Evolutionary conservation across 2,113 vertebrate genomes (phyloP), one percentile per base, ranked within the genome.

Genomic region (Oceanites oceanicus): DNA sequence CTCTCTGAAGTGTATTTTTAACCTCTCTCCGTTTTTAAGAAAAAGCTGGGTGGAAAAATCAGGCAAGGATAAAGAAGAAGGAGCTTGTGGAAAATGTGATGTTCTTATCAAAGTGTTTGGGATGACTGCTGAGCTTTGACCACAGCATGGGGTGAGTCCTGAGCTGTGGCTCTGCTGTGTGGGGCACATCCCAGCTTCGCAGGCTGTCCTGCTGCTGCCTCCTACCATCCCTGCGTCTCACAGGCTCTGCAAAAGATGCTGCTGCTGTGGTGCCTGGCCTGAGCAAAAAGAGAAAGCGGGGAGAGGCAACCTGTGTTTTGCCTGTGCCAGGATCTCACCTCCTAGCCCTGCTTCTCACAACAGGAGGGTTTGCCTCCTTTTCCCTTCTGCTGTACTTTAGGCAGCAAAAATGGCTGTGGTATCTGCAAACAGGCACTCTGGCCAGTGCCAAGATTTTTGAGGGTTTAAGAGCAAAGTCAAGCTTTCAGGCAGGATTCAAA

Each of bases 241-340:
- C 13, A 40, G 40, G 4, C 14, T 61, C 58, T 77, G 32, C 11
- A 52, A 81, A 77, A 56, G 23, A 40, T 47, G 68, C 13, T 70
- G 38, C 27, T 85, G 36, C 32, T 1, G 4, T 3, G 5, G 3
- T 27, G 8, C 11, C 29, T 2, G 6, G 5, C 13, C 38, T 73
- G 11, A 11, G 10, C 14, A 79, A 65, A 63, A 19, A 59, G 15
- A 65, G 32, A 32, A 88, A 49, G 11, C 0, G 1, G 17, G 9
- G 10, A 73, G 36, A 56, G 15, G 29, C 13, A 42, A 16, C 21
- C 23, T 21, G 2, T 19, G 30, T 42, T 80, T 80, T 49, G 4
- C 42, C 30, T 58, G 5, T 36, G 27, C 12, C 42, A 49, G 12
- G 20, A 77, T 38, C 32, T 56, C 20, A 52, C 8, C 34, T 36